Evolutionary conservation across 2,113 vertebrate species (phyloP).

Genomic region (Brachyhypopomus gauderio): DNA sequence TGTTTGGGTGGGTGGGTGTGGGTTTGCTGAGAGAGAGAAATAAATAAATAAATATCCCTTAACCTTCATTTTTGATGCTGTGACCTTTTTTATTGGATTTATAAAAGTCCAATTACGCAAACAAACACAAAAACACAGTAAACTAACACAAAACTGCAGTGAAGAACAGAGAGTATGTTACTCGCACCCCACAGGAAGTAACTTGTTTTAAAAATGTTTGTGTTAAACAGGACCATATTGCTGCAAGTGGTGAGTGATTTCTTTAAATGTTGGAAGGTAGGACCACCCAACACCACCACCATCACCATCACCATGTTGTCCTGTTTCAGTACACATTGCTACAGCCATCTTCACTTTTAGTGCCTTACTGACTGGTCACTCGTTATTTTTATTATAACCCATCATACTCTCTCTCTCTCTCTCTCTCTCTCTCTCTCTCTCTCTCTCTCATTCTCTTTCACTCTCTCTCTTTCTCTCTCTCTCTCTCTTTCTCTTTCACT

Average conservation of each 20-base stretch:
- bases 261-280: background rate
- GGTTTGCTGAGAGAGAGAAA: background rate
- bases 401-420: conserved; percentile 24
- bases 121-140: background rate
- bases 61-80: background rate
- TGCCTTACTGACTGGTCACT: conserved; percentile 63
- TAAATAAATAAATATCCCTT: background rate
- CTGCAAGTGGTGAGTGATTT: background rate
- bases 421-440: too few species aligned
- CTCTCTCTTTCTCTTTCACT: background rate
- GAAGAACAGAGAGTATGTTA: too few species aligned
- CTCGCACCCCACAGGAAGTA: background rate
- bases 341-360: too few species aligned
- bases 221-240: background rate
- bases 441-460: background rate
- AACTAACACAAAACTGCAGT: too few species aligned
- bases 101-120: background rate
- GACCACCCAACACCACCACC: background rate
- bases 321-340: too few species aligned
- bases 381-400: conserved; percentile 51
- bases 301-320: too few species aligned
- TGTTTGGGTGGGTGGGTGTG: conserved; percentile 19
- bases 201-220: background rate
- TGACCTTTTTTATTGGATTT: background rate
- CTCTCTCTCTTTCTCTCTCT: background rate